Base-by-base conservation (phyloP, 2,888 invertebrate genomes). In the Acronicta alni region DNA sequence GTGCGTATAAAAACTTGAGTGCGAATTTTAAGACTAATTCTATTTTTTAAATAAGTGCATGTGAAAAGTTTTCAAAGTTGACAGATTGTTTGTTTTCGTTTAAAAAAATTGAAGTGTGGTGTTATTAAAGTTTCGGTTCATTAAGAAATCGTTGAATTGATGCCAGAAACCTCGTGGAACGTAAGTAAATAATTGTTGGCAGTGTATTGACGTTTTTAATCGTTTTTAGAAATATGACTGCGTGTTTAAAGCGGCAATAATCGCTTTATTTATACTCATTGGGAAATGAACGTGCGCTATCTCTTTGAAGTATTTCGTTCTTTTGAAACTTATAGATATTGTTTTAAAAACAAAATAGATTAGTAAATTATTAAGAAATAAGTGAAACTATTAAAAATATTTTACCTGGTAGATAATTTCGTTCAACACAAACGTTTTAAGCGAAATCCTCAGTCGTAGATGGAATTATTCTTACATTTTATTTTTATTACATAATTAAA, bases 121-220 rank as follows among this genome's bases (percentile, higher is more conserved):
- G 57, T 67, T 67, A 55, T 62, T 54, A 52, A 20, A 62, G 44
- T 68, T 66, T 47, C 39, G 20, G 77, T 75, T 75, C 67, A 77
- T 79, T 72, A 73, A 71, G 61, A 79, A 81, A 79, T 80, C 54
- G 65, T 79, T 77, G 74, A 76, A 67, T 57, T 49, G 58, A 51
- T 71, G 79, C 79, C 75, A 78, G 67, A 61, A 60, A 54, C 65
- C 52, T 16, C 57, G 56, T 43, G 59, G 62, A 60, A 62, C 48
- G 76, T 76, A 74, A 76, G 76, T 75, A 71, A 77, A 77, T 71
- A 57, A 60, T 58, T 54, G 17, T 67, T 67, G 52, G 53, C 44
- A 35, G 57, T 69, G 54, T 69, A 53, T 58, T 65, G 57, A 60
- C 48, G 57, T 65, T 48, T 67, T 53, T 45, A 58, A 70, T 70